Evolutionary conservation across 2,113 vertebrate genomes (phyloP).

Genomic region (Zosterops lateralis): DNA sequence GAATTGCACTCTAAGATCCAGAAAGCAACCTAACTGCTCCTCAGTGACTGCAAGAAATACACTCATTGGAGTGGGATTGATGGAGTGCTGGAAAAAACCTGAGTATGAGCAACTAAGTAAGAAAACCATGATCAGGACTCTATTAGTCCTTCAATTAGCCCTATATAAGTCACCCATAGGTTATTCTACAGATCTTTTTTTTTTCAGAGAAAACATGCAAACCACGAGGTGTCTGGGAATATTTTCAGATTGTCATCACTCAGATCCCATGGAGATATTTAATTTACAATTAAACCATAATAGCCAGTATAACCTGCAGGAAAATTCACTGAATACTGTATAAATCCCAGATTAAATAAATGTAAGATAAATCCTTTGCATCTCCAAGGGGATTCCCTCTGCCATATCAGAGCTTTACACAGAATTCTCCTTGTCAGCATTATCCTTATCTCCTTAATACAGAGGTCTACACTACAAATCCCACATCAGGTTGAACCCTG

Average conservation of each 20-base stretch:
- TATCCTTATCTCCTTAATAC: background rate
- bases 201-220: background rate
- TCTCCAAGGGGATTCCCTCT: background rate
- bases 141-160: background rate
- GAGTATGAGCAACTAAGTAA: background rate
- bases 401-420: background rate
- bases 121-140: background rate
- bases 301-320: background rate
- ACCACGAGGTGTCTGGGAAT: rapidly evolving
- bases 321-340: background rate
- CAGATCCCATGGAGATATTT: background rate
- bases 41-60: background rate
- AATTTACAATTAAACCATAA: background rate
- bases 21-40: background rate
- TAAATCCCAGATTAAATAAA: background rate
- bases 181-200: background rate
- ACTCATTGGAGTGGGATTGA: background rate
- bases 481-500: background rate
- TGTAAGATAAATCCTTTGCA: background rate
- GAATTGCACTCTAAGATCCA: background rate
- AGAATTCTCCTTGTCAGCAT: background rate
- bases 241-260: background rate
- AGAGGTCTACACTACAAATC: background rate
- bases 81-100: background rate
- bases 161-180: background rate